A percentile compares a stretch with the other conserved stretches of the same genome.
Conservation (phyloP, 2,797 vertebrate genomes). For the Erethizon dorsatum region DNA sequence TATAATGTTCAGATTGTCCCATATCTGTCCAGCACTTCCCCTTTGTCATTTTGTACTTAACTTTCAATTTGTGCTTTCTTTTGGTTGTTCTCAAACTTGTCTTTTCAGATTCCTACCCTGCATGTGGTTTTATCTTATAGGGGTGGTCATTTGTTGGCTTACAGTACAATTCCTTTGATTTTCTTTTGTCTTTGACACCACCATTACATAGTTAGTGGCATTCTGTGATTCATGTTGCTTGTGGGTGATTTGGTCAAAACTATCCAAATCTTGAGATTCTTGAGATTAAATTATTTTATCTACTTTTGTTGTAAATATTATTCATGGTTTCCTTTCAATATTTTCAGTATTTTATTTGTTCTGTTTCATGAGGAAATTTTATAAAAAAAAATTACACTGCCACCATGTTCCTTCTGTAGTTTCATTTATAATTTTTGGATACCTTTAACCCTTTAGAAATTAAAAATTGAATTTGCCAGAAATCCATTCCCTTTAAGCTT, state of each 20-base stretch:
- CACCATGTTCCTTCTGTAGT: background rate
- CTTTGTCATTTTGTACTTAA: background rate
- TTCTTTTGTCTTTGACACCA: background rate
- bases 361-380: background rate
- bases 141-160: background rate
- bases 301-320: slow-evolving; percentile 4
- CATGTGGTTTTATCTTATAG: background rate
- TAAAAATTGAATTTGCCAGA: background rate
- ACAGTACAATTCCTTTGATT: background rate
- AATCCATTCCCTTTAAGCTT: background rate
- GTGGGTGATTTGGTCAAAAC: background rate
- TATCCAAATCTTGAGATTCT: background rate
- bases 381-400: background rate
- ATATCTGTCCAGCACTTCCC: background rate
- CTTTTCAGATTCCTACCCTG: background rate
- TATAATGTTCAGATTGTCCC: background rate
- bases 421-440: background rate
- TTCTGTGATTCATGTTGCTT: background rate
- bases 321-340: background rate
- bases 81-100: background rate
- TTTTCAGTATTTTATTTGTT: background rate
- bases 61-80: background rate
- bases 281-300: background rate
- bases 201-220: background rate
- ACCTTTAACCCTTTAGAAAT: background rate